phyloP scores from a whole-genome alignment of 2,888 invertebrate genomes.

The Melipona bicolor region DNA sequence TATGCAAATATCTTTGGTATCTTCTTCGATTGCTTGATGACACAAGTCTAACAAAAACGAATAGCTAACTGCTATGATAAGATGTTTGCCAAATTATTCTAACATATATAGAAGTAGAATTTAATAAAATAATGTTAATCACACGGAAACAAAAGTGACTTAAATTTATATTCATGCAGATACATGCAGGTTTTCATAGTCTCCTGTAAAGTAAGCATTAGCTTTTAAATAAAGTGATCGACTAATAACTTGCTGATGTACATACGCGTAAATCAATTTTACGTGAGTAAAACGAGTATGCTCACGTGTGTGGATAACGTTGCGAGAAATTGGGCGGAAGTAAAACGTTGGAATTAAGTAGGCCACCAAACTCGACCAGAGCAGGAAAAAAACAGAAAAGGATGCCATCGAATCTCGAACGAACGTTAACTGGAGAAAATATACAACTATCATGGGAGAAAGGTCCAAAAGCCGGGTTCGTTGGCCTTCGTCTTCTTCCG shows the following conservation, averaged over 20 bases:
- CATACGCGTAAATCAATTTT: not conserved
- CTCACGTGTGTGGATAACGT: not conserved
- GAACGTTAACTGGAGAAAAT: slow-evolving; percentile 62
- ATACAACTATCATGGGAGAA: slow-evolving; percentile 69
- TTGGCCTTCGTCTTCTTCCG: slow-evolving; percentile 58
- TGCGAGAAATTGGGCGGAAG: slow-evolving; percentile 17
- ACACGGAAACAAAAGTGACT: not conserved
- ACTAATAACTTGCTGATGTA: not conserved
- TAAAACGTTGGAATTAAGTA: slow-evolving; percentile 40
- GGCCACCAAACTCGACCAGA: slow-evolving; percentile 36
- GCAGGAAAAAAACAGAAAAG: slow-evolving; percentile 15
- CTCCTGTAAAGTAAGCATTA: not conserved
- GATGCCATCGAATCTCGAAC: slow-evolving; percentile 38
- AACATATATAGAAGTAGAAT: no score
- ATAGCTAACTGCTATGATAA: no score
- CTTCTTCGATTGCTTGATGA: not conserved
- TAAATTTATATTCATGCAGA: not conserved
- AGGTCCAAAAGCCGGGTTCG: slow-evolving; percentile 72
- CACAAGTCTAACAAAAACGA: not conserved
- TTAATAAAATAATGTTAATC: not conserved
- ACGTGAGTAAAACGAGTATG: not conserved
- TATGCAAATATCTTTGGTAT: not conserved
- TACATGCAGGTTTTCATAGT: not conserved
- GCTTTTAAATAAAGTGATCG: not conserved
- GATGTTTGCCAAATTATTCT: no score